A percentile compares a stretch with the other conserved stretches of the same genome.
Evolutionary conservation across 2,113 vertebrate genomes (phyloP).

Genomic region (Himantopus leucocephalus): DNA sequence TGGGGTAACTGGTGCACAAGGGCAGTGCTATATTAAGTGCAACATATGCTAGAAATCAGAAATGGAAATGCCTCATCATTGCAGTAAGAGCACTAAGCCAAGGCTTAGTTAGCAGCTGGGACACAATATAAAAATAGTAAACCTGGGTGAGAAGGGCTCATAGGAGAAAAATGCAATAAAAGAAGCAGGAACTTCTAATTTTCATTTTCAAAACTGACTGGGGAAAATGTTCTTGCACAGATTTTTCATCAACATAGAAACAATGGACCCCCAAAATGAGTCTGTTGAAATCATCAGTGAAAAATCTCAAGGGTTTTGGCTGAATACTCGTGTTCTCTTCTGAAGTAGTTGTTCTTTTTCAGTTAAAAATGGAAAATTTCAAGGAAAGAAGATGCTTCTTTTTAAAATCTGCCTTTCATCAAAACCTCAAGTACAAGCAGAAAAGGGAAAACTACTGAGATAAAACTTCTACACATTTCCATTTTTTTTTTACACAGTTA

Average conservation of each 20-base stretch:
- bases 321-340: background rate
- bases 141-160: constrained; percentile 34
- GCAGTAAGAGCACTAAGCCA: constrained; percentile 47
- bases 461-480: background rate
- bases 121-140: constrained; percentile 63
- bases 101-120: constrained; percentile 66
- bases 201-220: constrained; percentile 16
- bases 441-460: background rate
- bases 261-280: background rate
- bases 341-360: constrained; percentile 40
- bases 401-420: constrained; percentile 17
- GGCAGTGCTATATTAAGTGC: constrained; percentile 52
- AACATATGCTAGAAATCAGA: constrained; percentile 64
- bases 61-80: constrained; percentile 54
- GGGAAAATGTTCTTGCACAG: background rate
- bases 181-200: constrained; percentile 25
- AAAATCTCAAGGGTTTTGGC: constrained; percentile 27
- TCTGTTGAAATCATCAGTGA: constrained; percentile 3
- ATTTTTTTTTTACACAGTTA: background rate
- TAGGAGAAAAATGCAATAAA: constrained; percentile 17
- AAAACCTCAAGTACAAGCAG: background rate
- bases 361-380: constrained; percentile 37
- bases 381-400: background rate
- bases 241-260: constrained; percentile 29
- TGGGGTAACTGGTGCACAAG: constrained; percentile 49